Conservation (phyloP, 1,140 invertebrate genomes). For the Lepidostoma basale region DNA sequence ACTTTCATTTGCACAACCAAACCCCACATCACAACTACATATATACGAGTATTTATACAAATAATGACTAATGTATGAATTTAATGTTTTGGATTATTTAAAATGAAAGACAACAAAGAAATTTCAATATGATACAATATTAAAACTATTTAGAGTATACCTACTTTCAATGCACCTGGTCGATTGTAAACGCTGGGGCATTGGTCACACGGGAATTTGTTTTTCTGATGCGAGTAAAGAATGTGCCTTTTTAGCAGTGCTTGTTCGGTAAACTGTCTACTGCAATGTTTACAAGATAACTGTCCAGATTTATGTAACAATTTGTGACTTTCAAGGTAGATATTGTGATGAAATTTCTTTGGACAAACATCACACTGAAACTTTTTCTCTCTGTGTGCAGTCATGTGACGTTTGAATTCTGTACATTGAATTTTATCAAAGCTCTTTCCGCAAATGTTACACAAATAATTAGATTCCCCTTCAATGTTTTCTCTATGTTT, state of each 20-base stretch:
- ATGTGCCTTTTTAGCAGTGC: no score
- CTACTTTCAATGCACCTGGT: no score
- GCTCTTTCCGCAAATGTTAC: slow-evolving; percentile 11
- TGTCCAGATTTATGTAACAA: not conserved
- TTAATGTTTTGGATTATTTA: no score
- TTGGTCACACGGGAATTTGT: not conserved
- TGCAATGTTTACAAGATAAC: slow-evolving; percentile 13
- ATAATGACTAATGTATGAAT: no score
- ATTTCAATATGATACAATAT: no score
- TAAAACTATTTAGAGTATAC: no score
- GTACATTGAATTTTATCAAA: not conserved
- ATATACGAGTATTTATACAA: no score
- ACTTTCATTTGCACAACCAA: no score
- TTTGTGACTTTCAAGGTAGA: slow-evolving; percentile 8
- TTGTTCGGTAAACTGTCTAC: slow-evolving; percentile 9
- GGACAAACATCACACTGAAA: slow-evolving; percentile 15
- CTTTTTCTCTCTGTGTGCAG: slow-evolving; percentile 4
- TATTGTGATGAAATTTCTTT: not conserved
- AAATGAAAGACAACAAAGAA: no score
- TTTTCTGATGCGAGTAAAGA: no score
- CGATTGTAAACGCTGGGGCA: no score
- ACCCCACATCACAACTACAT: no score
- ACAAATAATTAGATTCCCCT: not conserved
- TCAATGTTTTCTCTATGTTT: not conserved
- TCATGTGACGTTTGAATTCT: slow-evolving; percentile 10